Evolutionary conservation across 2,888 invertebrate species (phyloP).

Genomic region (Sturmia bella): DNA sequence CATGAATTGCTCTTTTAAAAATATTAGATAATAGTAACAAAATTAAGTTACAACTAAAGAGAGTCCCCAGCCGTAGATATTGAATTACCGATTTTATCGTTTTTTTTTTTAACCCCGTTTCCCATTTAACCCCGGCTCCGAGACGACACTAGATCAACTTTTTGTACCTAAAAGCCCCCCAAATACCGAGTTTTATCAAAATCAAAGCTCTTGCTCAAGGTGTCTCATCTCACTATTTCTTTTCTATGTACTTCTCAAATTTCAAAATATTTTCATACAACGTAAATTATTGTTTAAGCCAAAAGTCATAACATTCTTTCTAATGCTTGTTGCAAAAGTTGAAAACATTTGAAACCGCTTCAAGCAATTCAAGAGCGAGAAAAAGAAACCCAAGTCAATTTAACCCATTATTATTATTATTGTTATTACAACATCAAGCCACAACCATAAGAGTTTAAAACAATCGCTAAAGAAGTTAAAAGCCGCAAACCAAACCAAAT

Average conservation of each 20-base stretch:
- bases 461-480: constrained; percentile 25
- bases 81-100: too few relatives aligned
- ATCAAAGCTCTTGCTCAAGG: not conserved
- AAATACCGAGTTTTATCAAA: too few relatives aligned
- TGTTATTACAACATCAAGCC: constrained; percentile 42
- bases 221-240: not conserved
- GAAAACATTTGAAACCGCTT: constrained; percentile 45
- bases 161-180: too few relatives aligned
- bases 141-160: too few relatives aligned
- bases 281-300: constrained; percentile 22
- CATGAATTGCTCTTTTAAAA: too few relatives aligned
- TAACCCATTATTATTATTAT: constrained; percentile 28
- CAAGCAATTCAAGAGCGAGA: constrained; percentile 44
- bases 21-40: too few relatives aligned
- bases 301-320: constrained; percentile 38
- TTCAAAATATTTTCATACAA: constrained; percentile 19
- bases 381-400: constrained; percentile 11
- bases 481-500: constrained; percentile 31
- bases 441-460: constrained; percentile 26
- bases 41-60: too few relatives aligned
- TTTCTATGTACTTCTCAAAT: constrained; percentile 29
- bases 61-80: too few relatives aligned
- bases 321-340: constrained; percentile 57
- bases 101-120: too few relatives aligned
- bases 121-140: too few relatives aligned